Conservation (phyloP, 2,888 invertebrate genomes). For the Poecilus cupreus region DNA sequence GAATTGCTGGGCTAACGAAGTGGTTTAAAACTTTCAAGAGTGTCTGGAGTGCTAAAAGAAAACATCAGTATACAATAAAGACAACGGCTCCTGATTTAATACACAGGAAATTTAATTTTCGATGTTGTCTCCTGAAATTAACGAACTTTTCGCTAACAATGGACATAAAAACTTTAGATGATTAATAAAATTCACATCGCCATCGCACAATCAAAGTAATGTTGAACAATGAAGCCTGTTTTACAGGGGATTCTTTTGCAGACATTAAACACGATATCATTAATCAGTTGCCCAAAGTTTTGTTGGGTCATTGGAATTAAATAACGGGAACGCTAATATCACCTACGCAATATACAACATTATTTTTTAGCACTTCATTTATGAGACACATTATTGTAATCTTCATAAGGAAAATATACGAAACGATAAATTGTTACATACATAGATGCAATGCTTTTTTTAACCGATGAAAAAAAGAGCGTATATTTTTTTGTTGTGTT, state of each 20-base stretch:
- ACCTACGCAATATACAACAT: background rate
- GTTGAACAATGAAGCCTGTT: conserved; percentile 20
- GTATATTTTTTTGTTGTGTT: too few species aligned
- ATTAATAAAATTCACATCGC: conserved; percentile 47
- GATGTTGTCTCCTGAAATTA: conserved; percentile 44
- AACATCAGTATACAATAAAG: conserved; percentile 18
- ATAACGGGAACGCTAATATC: too few species aligned
- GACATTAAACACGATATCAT: conserved; percentile 9
- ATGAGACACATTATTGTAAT: too few species aligned
- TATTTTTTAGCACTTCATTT: background rate
- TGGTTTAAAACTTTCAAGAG: background rate
- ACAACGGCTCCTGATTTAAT: conserved; percentile 7
- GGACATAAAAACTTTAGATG: conserved; percentile 42
- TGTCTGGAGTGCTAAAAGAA: conserved; percentile 5
- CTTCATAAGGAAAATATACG: too few species aligned
- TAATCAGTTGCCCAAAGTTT: conserved; percentile 27
- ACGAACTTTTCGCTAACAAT: conserved; percentile 42
- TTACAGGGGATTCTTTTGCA: conserved; percentile 19
- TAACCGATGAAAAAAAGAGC: too few species aligned
- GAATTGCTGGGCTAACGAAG: conserved; percentile 6
- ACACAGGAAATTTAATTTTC: conserved; percentile 47
- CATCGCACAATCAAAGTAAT: conserved; percentile 14
- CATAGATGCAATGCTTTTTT: too few species aligned
- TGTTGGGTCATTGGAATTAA: background rate
- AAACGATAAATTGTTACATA: too few species aligned